These are phyloP conservation scores for Camponotus vicinus DNA, from an alignment of 1,140 invertebrate genomes.

Conservation along the genomic window DNA sequence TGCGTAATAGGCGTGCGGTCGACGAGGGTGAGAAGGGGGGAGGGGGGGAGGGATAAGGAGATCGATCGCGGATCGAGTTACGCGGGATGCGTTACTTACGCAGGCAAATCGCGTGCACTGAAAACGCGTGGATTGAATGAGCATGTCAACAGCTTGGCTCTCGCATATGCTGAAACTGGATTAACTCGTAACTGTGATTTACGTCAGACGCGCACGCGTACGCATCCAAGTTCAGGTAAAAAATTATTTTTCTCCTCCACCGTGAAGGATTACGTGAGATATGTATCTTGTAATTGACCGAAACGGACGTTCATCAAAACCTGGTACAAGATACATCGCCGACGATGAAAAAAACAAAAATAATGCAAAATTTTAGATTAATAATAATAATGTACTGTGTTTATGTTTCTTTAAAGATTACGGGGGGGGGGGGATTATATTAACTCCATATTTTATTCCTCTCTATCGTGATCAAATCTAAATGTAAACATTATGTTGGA, in stretches of 20 bases:
- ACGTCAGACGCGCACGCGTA: too few species aligned
- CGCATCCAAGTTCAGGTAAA: neutral
- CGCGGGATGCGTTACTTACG: neutral
- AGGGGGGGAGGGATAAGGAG: neutral
- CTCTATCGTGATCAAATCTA: slow-evolving; percentile 12
- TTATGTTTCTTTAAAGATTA: neutral
- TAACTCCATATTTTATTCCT: neutral
- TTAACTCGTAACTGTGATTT: neutral
- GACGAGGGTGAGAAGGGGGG: neutral
- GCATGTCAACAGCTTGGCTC: neutral
- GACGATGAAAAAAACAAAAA: neutral
- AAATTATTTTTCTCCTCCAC: neutral
- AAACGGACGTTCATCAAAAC: slow-evolving; percentile 1
- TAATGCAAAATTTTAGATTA: neutral
- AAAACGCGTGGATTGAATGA: slow-evolving; percentile 22
- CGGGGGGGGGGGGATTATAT: neutral
- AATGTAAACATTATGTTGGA: slow-evolving; percentile 2
- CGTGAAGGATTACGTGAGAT: neutral
- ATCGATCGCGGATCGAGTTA: slow-evolving; percentile 52
- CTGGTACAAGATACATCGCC: neutral
- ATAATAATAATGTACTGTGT: neutral
- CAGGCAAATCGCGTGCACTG: slow-evolving; percentile 10
- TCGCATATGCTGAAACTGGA: slow-evolving; percentile 27
- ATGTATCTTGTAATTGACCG: neutral
- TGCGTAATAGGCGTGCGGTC: slow-evolving; percentile 30